Evolutionary conservation across 92 coral and sea anemone species (phyloP), one percentile per base, ranked within the genome.

Genomic region (Epizoanthus illoricatus): DNA sequence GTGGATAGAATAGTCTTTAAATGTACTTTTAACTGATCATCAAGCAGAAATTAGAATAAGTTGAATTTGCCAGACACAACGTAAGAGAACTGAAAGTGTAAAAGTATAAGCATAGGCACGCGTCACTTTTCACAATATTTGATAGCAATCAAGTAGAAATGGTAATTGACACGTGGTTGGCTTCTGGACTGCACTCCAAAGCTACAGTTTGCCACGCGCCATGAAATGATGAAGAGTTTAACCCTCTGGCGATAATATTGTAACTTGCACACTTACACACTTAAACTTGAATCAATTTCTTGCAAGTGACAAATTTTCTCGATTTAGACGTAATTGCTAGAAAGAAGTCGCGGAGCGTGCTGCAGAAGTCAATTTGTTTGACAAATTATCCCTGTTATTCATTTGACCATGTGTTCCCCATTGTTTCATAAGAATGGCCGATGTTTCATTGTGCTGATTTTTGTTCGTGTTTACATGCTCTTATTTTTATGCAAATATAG

Each of bases 401-500:
- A 5, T 12, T 2, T 10, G 58, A 15, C 82, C 82, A 64, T 45
- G 82, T 78, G 82, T 49, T 45, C 71, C 17, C 71, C 52, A 62
- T 78, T 78, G 82, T 78, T 45, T 63, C 19, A 64, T 20, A 76
- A 78, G 42, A 75, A 68, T 68, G 52, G 47, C 73, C 39, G 45
- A 68, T 68, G 73, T 33, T 68, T 45, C 73, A 36, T 68, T 68
- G 73, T 49, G 64, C 49, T 43, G 59, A 63, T 42, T 78, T 64
- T 21, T 24, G 71, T 78, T 78, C 61, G 59, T 78, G 82, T 78
- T 78, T 78, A 11, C 62, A 43, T 40, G n/a, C 82, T 39, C 11
- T 13, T n/a, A 63, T 78, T 78, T 78, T 62, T n/a, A 78, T 78
- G 82, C 71, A 78, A 78, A 78, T 78, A 28, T 19, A 8, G 5